Conservation (phyloP, 2,888 invertebrate species). For the Pollenia angustigena region DNA sequence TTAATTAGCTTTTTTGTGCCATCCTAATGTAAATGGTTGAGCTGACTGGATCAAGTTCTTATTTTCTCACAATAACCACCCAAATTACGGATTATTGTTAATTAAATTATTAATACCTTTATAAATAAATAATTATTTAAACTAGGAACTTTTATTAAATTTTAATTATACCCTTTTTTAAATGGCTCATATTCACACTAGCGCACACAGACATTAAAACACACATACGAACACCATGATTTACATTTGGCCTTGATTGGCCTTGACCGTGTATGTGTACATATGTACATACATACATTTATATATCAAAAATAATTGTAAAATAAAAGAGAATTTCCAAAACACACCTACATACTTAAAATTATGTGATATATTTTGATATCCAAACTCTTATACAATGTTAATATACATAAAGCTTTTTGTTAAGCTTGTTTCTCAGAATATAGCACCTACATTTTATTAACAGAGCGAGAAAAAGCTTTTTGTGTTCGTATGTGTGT, state of each 20-base stretch:
- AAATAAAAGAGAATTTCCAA: slow-evolving; percentile 45
- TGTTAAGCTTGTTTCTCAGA: slow-evolving; percentile 34
- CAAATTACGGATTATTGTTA: not conserved
- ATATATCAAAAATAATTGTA: slow-evolving; percentile 43
- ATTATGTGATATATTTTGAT: not conserved
- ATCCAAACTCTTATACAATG: slow-evolving; percentile 58
- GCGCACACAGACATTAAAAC: slow-evolving; percentile 14
- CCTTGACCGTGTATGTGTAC: slow-evolving; percentile 79
- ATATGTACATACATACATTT: slow-evolving; percentile 67
- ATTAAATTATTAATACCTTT: not conserved
- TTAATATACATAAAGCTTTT: slow-evolving; percentile 43
- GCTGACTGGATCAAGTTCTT: too few species aligned
- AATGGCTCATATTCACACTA: not conserved
- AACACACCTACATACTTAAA: slow-evolving; percentile 1
- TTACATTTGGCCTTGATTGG: slow-evolving; percentile 79
- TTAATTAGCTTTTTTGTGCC: too few species aligned
- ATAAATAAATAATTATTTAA: not conserved
- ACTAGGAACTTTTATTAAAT: slow-evolving; percentile 17
- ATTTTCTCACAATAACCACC: too few species aligned
- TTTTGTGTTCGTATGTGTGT: not conserved
- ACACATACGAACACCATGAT: slow-evolving; percentile 23
- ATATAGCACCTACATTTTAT: slow-evolving; percentile 51
- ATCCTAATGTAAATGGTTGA: too few species aligned
- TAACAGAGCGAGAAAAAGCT: not conserved
- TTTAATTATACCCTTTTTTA: slow-evolving; percentile 41